These are phyloP conservation scores for Bos indicus DNA, from an alignment of 2,113 vertebrate species.

Conservation along the genomic window DNA sequence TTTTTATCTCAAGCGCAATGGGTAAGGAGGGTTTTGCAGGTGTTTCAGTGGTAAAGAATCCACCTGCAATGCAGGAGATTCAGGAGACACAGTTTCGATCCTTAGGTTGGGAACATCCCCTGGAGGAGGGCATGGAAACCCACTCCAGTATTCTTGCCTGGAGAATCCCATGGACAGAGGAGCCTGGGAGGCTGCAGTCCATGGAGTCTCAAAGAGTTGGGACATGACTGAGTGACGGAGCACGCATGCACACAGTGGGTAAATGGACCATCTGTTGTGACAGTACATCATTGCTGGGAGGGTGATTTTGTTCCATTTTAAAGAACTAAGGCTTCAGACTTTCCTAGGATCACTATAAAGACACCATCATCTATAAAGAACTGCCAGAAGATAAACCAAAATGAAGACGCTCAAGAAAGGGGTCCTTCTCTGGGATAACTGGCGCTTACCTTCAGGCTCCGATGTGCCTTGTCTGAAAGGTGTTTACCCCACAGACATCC, in stretches of 20 bases:
- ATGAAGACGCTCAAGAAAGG: neutral
- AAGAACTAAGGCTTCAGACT: neutral
- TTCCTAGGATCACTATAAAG: neutral
- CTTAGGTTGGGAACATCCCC: neutral
- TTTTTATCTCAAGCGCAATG: no score
- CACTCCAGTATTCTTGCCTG: neutral
- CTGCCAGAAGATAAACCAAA: neutral
- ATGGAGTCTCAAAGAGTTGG: neutral
- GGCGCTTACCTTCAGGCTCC: rapidly evolving
- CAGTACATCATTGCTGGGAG: rapidly evolving
- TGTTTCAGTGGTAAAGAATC: neutral
- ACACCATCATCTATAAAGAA: neutral
- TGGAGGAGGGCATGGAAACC: neutral
- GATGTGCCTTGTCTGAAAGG: rapidly evolving
- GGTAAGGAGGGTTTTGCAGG: neutral
- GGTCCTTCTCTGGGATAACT: rapidly evolving
- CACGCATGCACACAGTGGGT: rapidly evolving
- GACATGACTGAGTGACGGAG: neutral
- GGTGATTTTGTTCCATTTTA: neutral
- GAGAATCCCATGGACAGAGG: neutral
- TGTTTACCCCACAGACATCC: rapidly evolving
- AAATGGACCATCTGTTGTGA: neutral
- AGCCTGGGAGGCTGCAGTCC: neutral
- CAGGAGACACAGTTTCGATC: neutral
- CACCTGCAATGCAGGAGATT: neutral